Evolutionary conservation across 2,888 invertebrate species (phyloP).

Genomic region (Falcaria lacertinaria): DNA sequence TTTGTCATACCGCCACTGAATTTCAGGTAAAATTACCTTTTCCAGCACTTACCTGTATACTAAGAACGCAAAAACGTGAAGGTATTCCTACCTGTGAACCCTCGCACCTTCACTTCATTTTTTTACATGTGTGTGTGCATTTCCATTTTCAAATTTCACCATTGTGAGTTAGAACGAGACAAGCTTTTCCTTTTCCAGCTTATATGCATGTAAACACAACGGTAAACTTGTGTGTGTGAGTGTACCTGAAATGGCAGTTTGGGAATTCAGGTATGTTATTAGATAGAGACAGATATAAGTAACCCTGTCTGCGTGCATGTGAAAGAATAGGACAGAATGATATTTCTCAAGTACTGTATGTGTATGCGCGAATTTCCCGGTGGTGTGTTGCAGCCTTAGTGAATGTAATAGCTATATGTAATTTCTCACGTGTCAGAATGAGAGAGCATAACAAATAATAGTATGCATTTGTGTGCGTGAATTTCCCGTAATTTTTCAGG

Average conservation of each 20-base stretch:
- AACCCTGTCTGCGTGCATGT: background rate
- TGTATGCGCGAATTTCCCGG: background rate
- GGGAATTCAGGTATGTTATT: background rate
- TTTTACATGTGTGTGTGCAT: background rate
- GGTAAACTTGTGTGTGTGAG: background rate
- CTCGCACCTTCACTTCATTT: constrained; percentile 7
- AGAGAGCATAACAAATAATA: background rate
- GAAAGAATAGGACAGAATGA: background rate
- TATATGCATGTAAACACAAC: background rate
- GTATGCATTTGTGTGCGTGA: background rate
- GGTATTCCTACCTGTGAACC: constrained; percentile 36
- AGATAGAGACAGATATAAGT: background rate
- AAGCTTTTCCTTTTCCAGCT: background rate
- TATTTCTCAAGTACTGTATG: background rate
- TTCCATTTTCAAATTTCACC: background rate
- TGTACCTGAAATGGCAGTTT: background rate
- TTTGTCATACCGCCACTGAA: constrained; percentile 12
- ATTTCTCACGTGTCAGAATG: background rate
- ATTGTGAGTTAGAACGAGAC: background rate
- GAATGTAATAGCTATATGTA: background rate
- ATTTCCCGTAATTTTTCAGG: background rate
- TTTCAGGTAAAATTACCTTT: constrained; percentile 50
- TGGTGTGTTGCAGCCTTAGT: background rate
- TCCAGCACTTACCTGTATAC: constrained; percentile 53
- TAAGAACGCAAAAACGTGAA: constrained; percentile 48